phyloP scores from a whole-genome alignment of 2,888 invertebrate species.

The Colletes collaris region DNA sequence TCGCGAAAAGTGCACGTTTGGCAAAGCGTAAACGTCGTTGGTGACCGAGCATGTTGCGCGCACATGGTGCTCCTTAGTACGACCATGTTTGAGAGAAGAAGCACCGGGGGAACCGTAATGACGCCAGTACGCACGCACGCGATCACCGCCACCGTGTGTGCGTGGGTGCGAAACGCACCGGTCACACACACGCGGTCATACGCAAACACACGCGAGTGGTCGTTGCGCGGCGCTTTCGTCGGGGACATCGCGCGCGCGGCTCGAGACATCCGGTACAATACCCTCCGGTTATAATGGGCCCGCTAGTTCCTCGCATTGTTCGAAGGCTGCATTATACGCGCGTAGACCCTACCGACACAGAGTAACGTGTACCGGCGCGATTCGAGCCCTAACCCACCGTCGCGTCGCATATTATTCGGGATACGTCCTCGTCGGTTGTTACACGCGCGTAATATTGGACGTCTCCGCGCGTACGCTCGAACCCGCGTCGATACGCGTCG shows the following conservation, averaged over 20 bases:
- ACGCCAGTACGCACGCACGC: conserved; percentile 47
- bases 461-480: conserved; percentile 13
- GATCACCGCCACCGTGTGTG: conserved; percentile 9
- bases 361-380: conserved; percentile 22
- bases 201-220: neutral
- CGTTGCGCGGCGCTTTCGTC: conserved; percentile 36
- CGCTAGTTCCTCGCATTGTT: conserved; percentile 80
- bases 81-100: conserved; percentile 11
- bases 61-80: conserved; percentile 67
- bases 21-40: neutral
- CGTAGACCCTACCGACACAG: conserved; percentile 42
- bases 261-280: conserved; percentile 82
- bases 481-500: conserved; percentile 4
- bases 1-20: neutral
- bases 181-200: neutral
- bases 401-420: conserved; percentile 23
- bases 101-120: conserved; percentile 35
- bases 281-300: conserved; percentile 79
- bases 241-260: conserved; percentile 69
- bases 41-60: conserved; percentile 66
- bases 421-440: conserved; percentile 10
- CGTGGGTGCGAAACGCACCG: conserved; percentile 18
- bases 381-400: conserved; percentile 19
- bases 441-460: conserved; percentile 34
- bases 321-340: conserved; percentile 75